These are phyloP conservation scores for Rhinatrema bivittatum DNA, from an alignment of 2,797 vertebrate genomes.

Conservation along the genomic window DNA sequence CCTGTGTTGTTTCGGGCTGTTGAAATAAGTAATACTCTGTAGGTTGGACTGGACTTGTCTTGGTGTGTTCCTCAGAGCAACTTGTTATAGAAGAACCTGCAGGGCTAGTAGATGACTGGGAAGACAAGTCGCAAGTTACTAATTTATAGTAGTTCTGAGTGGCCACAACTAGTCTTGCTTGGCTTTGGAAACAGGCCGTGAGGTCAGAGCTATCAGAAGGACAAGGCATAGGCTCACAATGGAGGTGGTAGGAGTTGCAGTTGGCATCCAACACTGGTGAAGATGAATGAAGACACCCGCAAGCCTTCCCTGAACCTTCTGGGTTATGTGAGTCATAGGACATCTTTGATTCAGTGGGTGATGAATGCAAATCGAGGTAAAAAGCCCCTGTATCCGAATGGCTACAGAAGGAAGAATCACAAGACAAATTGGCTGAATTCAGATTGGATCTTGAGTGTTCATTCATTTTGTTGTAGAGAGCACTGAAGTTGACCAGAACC, in stretches of 20 bases:
- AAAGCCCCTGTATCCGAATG: constrained; percentile 74
- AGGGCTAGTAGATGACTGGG: constrained; percentile 89
- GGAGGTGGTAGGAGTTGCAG: constrained; percentile 83
- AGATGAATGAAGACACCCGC: constrained; percentile 55
- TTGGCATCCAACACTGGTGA: constrained; percentile 85
- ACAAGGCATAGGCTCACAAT: constrained; percentile 52
- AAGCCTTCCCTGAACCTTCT: constrained; percentile 43
- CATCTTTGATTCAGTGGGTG: constrained; percentile 74
- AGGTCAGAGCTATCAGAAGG: constrained; percentile 64
- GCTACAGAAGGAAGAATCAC: constrained; percentile 71
- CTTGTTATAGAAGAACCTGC: constrained; percentile 85
- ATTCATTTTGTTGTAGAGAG: constrained; percentile 89
- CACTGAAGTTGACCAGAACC: constrained; percentile 90
- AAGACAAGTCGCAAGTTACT: constrained; percentile 92
- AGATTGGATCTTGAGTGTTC: constrained; percentile 60
- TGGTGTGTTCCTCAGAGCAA: constrained; percentile 85
- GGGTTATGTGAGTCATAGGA: constrained; percentile 53
- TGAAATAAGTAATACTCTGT: constrained; percentile 92
- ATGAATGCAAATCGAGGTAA: constrained; percentile 88
- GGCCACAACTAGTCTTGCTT: constrained; percentile 85
- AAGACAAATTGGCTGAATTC: constrained; percentile 63
- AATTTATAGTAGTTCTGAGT: constrained; percentile 98
- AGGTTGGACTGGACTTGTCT: constrained; percentile 78
- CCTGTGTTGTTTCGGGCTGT: constrained; percentile 52
- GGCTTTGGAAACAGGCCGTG: constrained; percentile 85